Base-by-base conservation (phyloP, 2,888 invertebrate species). In the Lordiphosa fenestrarum region DNA sequence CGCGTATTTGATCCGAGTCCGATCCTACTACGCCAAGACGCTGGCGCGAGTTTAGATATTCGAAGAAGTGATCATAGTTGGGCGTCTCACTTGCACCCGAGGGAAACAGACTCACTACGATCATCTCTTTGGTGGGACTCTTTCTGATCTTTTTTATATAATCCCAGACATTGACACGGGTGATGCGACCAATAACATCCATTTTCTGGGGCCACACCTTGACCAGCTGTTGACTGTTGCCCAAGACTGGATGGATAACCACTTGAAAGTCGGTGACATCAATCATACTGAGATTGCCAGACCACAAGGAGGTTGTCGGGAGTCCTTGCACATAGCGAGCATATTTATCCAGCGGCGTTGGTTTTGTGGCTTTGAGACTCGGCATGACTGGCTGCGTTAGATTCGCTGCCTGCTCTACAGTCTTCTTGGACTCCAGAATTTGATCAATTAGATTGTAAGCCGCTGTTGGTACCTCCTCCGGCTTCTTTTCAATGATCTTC, bases 91-190 rank as follows among this genome's bases (percentile, higher is more conserved):
- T 95, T 57, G 94, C 94, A 70, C 94, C 94, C 0, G 95, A 94
- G 0, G 97, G 95, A 70, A 94, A 93, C 49, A 98, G 90, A 63
- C 95, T 92, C 50, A 98, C 91, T 21, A 98, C 92, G 9, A 96
- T 92, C 25, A 98, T 95, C 84, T 97, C 96, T 90, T 97, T 97
- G 62, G 94, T 95, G 44, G 94, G 95, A 39, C 94, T 93, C 86
- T 95, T 94, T 85, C 95, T 95, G 91, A 97, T 95, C 90, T 98
- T 96, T 35, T 92, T 92, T 54, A 98, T 94, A 86, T 98, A 98
- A 57, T 98, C 97, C 96, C 96, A 98, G 5, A 95, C 97, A 9
- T 95, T 96, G 9, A 94, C 94, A 0, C 96, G 96, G 52, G 94
- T 93, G 84, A 98, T 98, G 77, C 98, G 92, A 1, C 98, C 98